Evolutionary conservation across 2,113 vertebrate genomes (phyloP).

Genomic region (Hippocampus mohnikei): DNA sequence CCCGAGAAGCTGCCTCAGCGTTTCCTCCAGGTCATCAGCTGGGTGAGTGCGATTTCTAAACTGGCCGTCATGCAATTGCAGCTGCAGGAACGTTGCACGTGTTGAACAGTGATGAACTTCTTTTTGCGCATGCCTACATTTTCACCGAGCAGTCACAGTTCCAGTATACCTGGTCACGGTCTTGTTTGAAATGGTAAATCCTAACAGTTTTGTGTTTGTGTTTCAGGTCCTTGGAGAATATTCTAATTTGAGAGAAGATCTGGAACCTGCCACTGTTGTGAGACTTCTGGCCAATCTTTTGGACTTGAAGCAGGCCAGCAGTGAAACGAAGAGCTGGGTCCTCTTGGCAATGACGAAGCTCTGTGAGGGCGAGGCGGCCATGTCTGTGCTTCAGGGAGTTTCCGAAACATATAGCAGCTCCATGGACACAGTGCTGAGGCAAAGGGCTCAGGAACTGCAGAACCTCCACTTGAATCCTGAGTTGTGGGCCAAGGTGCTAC

Average conservation of each 20-base stretch:
- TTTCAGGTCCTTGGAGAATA: conserved; percentile 89
- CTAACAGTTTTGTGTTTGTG: neutral
- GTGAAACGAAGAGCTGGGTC: conserved; percentile 88
- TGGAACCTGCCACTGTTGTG: conserved; percentile 74
- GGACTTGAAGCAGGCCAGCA: conserved; percentile 71
- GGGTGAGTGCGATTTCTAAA: conserved; percentile 76
- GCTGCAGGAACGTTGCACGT: neutral
- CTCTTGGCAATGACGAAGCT: conserved; percentile 85
- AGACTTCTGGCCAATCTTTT: conserved; percentile 76
- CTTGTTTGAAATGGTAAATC: neutral
- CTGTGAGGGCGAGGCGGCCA: conserved; percentile 54
- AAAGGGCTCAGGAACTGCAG: conserved; percentile 84
- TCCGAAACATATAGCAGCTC: conserved; percentile 75
- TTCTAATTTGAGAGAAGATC: conserved; percentile 73
- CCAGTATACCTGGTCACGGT: neutral
- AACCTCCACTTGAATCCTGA: conserved; percentile 75
- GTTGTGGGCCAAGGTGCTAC: conserved; percentile 74
- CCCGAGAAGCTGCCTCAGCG: conserved; percentile 80
- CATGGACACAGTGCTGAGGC: conserved; percentile 84
- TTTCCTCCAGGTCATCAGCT: conserved; percentile 96
- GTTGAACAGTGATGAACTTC: neutral
- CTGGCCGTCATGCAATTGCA: too few species aligned
- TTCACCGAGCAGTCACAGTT: neutral
- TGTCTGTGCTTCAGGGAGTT: conserved; percentile 66
- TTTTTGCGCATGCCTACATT: neutral